Evolutionary conservation across 2,888 invertebrate genomes (phyloP).

Genomic region (Agrilus cyanescens): DNA sequence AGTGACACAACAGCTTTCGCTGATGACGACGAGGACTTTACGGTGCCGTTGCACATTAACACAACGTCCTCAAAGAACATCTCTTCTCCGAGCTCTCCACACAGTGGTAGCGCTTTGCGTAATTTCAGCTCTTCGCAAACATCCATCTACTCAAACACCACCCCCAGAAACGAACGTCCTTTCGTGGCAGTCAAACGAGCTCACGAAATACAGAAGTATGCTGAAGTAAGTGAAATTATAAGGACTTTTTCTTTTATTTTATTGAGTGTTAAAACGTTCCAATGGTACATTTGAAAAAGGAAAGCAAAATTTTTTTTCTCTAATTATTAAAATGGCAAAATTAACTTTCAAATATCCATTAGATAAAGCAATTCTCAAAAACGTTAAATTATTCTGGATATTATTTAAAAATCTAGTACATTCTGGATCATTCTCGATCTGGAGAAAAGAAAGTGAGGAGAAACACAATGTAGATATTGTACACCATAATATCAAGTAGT

Average conservation of each 20-base stretch:
- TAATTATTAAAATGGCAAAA: no score
- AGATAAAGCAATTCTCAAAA: no score
- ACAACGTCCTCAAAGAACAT: slow-evolving; percentile 32
- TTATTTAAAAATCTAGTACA: no score
- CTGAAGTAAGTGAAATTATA: slow-evolving; percentile 23
- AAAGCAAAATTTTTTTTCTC: no score
- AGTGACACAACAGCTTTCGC: slow-evolving; percentile 70
- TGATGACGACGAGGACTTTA: slow-evolving; percentile 62
- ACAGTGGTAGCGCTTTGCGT: slow-evolving; percentile 10
- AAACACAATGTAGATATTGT: no score
- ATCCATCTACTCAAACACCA: slow-evolving; percentile 28
- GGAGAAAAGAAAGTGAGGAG: no score
- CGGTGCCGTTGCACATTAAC: slow-evolving; percentile 58
- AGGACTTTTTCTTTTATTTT: neutral
- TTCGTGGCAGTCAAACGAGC: slow-evolving; percentile 50
- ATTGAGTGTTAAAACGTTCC: neutral
- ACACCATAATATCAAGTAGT: no score
- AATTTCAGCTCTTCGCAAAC: slow-evolving; percentile 15
- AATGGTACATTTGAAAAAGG: no score
- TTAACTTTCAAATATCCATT: no score
- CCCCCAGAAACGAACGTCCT: slow-evolving; percentile 42
- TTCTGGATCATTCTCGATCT: no score
- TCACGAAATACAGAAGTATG: slow-evolving; percentile 35
- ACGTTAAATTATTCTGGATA: no score
- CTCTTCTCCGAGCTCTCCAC: slow-evolving; percentile 20